Evolutionary conservation across 2,888 invertebrate species (phyloP).

Genomic region (Synanthedon vespiformis): DNA sequence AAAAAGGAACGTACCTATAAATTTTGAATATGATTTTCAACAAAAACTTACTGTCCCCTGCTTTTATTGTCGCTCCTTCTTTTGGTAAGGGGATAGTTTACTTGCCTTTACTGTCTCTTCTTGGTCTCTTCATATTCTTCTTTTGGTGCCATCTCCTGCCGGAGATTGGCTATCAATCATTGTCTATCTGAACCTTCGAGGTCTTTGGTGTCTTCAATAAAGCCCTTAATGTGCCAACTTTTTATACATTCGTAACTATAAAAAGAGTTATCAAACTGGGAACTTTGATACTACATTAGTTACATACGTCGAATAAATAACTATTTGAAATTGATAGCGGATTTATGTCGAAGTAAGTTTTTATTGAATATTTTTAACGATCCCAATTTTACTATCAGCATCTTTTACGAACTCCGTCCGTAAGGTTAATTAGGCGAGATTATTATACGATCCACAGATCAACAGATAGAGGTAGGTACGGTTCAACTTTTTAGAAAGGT

Average conservation of each 20-base stretch:
- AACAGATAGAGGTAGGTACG: neutral
- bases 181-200: no score
- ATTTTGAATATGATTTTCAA: no score
- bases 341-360: conserved; percentile 9
- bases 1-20: no score
- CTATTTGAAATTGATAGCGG: neutral
- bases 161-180: no score
- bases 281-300: neutral
- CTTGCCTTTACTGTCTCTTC: no score
- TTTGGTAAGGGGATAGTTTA: no score
- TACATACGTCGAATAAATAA: neutral
- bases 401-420: conserved; percentile 35
- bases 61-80: no score
- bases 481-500: no score
- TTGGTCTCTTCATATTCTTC: no score
- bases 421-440: conserved; percentile 48
- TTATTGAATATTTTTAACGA: conserved; percentile 52
- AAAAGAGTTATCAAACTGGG: conserved; percentile 2
- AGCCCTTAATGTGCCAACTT: conserved; percentile 5
- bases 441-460: conserved; percentile 18
- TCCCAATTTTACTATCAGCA: conserved; percentile 35
- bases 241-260: conserved; percentile 8
- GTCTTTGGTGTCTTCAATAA: no score
- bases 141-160: no score
- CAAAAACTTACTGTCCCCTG: no score